A percentile compares a stretch with the other conserved stretches of the same genome.
Evolutionary conservation across 2,797 vertebrate species (phyloP).

Genomic region (Lutjanus argentimaculatus): DNA sequence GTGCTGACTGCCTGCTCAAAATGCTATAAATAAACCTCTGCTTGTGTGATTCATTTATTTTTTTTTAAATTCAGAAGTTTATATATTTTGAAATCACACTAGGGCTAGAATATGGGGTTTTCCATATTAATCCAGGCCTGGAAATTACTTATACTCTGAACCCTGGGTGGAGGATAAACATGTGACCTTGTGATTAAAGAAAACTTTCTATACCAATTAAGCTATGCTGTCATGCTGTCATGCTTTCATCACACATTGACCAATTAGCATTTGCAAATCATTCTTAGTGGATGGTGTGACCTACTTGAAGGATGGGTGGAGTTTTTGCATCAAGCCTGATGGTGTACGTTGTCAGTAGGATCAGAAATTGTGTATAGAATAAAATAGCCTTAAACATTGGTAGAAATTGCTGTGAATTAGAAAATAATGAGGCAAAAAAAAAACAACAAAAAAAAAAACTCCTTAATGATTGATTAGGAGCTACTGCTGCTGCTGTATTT

Average conservation of each 20-base stretch:
- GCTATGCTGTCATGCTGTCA: conserved; percentile 2
- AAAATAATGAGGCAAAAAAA: background rate
- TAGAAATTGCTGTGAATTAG: background rate
- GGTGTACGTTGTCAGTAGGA: background rate
- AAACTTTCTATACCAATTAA: conserved; percentile 35
- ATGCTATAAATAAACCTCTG: too few species aligned
- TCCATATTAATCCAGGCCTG: too few species aligned
- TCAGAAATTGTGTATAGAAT: conserved; percentile 17
- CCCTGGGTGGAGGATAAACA: conserved; percentile 11
- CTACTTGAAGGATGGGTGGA: conserved; percentile 37
- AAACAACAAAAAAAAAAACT: too few species aligned
- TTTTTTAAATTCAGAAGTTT: too few species aligned
- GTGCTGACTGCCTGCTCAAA: too few species aligned
- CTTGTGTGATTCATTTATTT: too few species aligned
- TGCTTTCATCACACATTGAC: conserved; percentile 33
- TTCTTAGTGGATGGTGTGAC: conserved; percentile 45
- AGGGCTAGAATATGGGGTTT: too few species aligned
- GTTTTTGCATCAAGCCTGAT: conserved; percentile 16
- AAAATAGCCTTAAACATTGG: background rate
- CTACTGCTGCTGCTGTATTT: background rate
- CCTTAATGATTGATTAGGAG: background rate
- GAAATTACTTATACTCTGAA: too few species aligned
- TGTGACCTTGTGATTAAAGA: conserved; percentile 18
- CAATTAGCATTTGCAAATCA: conserved; percentile 50
- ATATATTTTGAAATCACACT: too few species aligned